A percentile compares a stretch with the other conserved stretches of the same genome.
These are phyloP conservation scores for Regulus satrapa DNA, from an alignment of 2,113 vertebrate genomes.

Conservation along the genomic window DNA sequence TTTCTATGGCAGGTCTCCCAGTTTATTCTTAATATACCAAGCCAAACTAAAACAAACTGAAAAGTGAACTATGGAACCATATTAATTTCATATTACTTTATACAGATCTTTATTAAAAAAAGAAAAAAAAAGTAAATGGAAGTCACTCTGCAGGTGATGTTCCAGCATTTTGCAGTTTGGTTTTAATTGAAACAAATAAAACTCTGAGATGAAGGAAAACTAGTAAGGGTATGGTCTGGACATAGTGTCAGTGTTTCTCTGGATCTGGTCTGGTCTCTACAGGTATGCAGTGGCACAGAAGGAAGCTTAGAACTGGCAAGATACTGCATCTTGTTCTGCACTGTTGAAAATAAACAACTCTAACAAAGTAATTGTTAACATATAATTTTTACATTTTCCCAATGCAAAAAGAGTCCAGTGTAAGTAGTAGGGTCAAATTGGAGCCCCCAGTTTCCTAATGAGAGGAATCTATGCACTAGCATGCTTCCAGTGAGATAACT, in stretches of 20 bases:
- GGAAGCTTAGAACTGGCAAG: not conserved
- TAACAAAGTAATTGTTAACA: not conserved
- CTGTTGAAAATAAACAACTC: not conserved
- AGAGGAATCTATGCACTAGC: not conserved
- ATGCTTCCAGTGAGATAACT: not conserved
- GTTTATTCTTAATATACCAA: not conserved
- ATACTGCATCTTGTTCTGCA: not conserved
- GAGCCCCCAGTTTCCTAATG: not conserved
- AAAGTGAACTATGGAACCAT: not conserved
- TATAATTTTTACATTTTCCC: not conserved
- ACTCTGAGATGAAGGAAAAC: not conserved
- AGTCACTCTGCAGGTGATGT: not conserved
- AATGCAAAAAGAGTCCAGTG: not conserved
- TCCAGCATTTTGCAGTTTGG: not conserved
- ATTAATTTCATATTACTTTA: not conserved
- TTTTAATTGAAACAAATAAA: not conserved
- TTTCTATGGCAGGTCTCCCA: not conserved
- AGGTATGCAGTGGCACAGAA: not conserved
- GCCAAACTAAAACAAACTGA: not conserved
- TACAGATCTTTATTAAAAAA: not conserved
- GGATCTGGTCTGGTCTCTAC: not conserved
- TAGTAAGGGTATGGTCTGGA: not conserved
- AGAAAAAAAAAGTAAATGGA: not conserved
- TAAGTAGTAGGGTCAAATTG: not conserved
- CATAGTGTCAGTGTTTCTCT: fast-evolving